Conservation (phyloP, 2,888 invertebrate species). For the Euspilapteryx auroguttella region DNA sequence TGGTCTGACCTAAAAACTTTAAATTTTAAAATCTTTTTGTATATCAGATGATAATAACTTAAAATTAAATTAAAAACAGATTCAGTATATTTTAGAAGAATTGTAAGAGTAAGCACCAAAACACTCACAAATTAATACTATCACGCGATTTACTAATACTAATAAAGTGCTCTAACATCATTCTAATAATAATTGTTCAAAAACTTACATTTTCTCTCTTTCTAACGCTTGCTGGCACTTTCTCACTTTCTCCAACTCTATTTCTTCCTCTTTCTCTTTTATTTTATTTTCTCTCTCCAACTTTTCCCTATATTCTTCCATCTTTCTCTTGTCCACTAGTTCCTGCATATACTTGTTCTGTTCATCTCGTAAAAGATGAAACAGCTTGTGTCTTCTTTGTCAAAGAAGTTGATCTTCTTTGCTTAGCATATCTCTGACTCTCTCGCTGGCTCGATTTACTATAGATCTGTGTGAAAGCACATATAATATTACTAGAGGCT, state of each 20-base stretch:
- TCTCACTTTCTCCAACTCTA: constrained; percentile 30
- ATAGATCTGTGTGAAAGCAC: too few species aligned
- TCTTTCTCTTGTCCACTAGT: constrained; percentile 18
- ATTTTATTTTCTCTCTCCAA: constrained; percentile 21
- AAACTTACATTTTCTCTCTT: constrained; percentile 38
- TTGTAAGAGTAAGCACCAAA: neutral
- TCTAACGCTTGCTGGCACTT: constrained; percentile 40
- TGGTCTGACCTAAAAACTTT: too few species aligned
- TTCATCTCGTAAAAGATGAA: constrained; percentile 24
- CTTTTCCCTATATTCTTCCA: constrained; percentile 28
- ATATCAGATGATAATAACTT: too few species aligned
- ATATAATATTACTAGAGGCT: too few species aligned
- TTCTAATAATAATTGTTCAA: neutral
- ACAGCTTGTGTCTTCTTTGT: constrained; percentile 33
- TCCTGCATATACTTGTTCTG: constrained; percentile 23
- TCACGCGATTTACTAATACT: neutral
- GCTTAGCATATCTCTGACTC: constrained; percentile 25
- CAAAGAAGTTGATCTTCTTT: constrained; percentile 34
- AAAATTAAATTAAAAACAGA: too few species aligned
- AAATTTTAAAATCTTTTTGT: too few species aligned
- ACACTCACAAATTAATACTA: neutral
- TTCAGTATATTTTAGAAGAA: too few species aligned
- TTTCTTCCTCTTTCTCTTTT: constrained; percentile 20
- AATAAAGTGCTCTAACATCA: too few species aligned
- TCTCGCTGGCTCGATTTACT: constrained; percentile 32